A percentile compares a stretch with the other conserved stretches of the same genome.
Conservation (phyloP, 2,888 invertebrate species). For the Phaedon cochleariae region DNA sequence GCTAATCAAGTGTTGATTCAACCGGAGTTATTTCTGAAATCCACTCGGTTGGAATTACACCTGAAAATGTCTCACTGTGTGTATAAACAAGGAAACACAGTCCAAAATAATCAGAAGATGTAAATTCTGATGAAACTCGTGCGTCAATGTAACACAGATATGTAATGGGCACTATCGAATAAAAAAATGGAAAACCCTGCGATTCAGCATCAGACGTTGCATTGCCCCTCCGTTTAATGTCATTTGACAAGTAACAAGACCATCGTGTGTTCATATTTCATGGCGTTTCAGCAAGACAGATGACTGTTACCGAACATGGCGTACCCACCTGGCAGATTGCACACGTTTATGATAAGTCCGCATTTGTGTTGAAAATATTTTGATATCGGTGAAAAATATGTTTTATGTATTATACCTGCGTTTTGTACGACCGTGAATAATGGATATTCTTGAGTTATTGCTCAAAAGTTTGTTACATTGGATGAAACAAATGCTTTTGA, state of each 20-base stretch:
- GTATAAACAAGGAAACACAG: too few relatives aligned
- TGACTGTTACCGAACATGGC: background rate
- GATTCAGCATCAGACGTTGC: background rate
- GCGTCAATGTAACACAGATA: too few relatives aligned
- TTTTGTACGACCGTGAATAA: background rate
- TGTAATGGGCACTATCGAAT: too few relatives aligned
- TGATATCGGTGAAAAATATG: background rate
- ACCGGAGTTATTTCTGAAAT: too few relatives aligned
- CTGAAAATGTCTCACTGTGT: too few relatives aligned
- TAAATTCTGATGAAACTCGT: too few relatives aligned
- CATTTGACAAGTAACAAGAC: background rate
- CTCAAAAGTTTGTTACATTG: too few relatives aligned
- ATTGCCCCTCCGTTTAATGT: background rate
- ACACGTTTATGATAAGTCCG: background rate
- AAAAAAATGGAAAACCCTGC: background rate
- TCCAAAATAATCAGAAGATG: too few relatives aligned
- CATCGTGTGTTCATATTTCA: slow-evolving; percentile 1
- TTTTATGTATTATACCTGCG: background rate
- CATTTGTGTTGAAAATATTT: background rate
- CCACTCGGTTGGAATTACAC: too few relatives aligned
- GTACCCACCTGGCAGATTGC: background rate
- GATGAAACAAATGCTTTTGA: too few relatives aligned
- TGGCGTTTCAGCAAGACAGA: background rate
- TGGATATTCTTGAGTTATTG: background rate
- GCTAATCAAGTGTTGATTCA: too few relatives aligned